Evolutionary conservation across 2,888 invertebrate species (phyloP).

Genomic region (Xylota segnis): DNA sequence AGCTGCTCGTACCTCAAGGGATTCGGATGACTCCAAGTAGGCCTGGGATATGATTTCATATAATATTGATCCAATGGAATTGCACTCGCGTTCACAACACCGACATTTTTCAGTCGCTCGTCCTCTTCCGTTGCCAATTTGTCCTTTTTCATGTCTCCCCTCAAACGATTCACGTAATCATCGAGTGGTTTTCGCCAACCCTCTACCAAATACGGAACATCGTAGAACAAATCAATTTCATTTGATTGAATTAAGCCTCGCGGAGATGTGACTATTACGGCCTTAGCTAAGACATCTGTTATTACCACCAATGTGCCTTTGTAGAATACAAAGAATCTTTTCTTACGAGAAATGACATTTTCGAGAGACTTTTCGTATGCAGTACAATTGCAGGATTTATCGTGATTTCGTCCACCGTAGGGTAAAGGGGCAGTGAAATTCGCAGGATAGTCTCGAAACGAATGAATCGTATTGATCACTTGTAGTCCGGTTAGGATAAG

Average conservation of each 20-base stretch:
- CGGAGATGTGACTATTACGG: slow-evolving; percentile 6
- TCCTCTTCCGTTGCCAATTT: slow-evolving; percentile 2
- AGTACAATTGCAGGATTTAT: not conserved
- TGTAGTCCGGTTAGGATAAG: not conserved
- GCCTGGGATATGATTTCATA: not conserved
- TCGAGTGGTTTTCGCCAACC: slow-evolving; percentile 61
- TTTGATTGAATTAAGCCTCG: slow-evolving; percentile 46
- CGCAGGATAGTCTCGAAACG: not conserved
- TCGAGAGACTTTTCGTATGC: slow-evolving; percentile 12
- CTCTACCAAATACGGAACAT: slow-evolving; percentile 50
- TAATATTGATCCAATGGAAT: slow-evolving; percentile 34
- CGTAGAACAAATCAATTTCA: slow-evolving; percentile 62
- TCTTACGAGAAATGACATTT: slow-evolving; percentile 48
- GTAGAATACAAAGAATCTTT: slow-evolving; percentile 57
- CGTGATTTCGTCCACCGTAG: not conserved
- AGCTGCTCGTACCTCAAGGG: not conserved
- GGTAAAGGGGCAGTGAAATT: not conserved
- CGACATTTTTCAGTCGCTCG: slow-evolving; percentile 28
- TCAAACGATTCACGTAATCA: slow-evolving; percentile 1
- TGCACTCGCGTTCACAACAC: slow-evolving; percentile 38
- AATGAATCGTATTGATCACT: not conserved
- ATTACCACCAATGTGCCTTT: slow-evolving; percentile 40
- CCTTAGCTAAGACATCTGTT: slow-evolving; percentile 39
- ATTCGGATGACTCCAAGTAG: slow-evolving; percentile 8
- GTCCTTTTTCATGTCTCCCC: not conserved